Percentiles rank a stretch among this genome's conserved stretches.
Evolutionary conservation across 1,140 invertebrate genomes (phyloP).

Genomic region (Monomorium pharaonis): DNA sequence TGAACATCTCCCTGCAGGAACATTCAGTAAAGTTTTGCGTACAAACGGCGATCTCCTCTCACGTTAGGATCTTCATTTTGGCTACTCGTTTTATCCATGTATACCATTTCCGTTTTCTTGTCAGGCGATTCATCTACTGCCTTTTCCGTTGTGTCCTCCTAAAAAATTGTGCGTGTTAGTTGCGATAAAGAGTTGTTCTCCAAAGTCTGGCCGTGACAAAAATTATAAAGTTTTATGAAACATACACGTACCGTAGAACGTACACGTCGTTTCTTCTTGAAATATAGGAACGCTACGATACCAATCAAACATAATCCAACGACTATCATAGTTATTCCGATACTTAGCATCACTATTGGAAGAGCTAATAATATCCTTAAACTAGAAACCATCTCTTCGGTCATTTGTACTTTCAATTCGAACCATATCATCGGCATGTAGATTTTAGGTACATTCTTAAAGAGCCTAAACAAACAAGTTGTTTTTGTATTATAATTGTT

Average conservation of each 20-base stretch:
- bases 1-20: not conserved
- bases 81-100: constrained; percentile 74
- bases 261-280: constrained; percentile 48
- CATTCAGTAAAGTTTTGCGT: constrained; percentile 72
- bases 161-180: constrained; percentile 1
- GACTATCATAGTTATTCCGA: constrained; percentile 73
- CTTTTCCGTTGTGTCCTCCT: constrained; percentile 20
- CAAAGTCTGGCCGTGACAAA: not conserved
- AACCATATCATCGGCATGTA: constrained; percentile 93
- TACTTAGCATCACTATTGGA: constrained; percentile 74
- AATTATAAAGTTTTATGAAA: not conserved
- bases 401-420: constrained; percentile 88
- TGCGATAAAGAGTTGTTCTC: no score
- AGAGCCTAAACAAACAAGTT: constrained; percentile 85
- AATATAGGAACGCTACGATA: not conserved
- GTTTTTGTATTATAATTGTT: not conserved
- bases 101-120: constrained; percentile 78
- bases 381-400: constrained; percentile 83
- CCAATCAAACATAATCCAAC: constrained; percentile 73
- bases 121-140: not conserved
- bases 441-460: constrained; percentile 88
- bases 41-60: constrained; percentile 76
- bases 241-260: not conserved
- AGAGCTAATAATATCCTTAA: constrained; percentile 78
- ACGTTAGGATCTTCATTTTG: constrained; percentile 76